Base-by-base conservation (phyloP, 2,888 invertebrate genomes). In the Uropetala carovei region DNA sequence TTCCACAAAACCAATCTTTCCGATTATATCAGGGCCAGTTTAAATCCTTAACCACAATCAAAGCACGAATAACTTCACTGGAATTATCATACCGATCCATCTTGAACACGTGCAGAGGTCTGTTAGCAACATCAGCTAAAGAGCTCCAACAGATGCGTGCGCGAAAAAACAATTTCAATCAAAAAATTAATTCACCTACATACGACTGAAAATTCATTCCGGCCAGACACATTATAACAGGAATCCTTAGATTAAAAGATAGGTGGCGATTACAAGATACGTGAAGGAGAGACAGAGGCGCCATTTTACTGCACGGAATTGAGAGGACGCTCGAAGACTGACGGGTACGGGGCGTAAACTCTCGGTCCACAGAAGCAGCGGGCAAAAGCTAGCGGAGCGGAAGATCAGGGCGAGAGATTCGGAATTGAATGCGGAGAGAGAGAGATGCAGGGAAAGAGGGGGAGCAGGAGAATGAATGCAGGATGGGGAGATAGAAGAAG, bases 91-190 rank as follows among this genome's bases (percentile, higher is more conserved):
- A 68, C 22, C 68, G 3, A 68, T 68, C 22, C 18, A 68, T 68
- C 68, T n/a, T 22, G 0, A 68, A 68, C 68, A 10, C 68, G 68
- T 68, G 68, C 68, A 18, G 22, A 68, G 22, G 2, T 68, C 1
- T 9, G 68, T 22, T 0, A 18, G 68, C 68, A 68, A 68, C 68
- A 68, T 16, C 16, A 68, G 22, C 18, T 1, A 5, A 68, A 68
- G 68, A 68, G 16, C 18, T 22, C 9, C 10, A 22, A n/a, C n/a
- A 68, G 68, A n/a, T n/a, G 9, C n/a, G 22, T n/a, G 68, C 68
- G 22, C 68, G 68, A 68, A 68, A 64, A n/a, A 68, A 11, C n/a
- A n/a, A n/a, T n/a, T 68, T 68, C 68, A 68, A 68, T 68, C 22
- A n/a, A 68, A 68, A 68, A 68, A 68, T 18, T 22, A 68, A 68